Evolutionary conservation across 2,888 invertebrate genomes (phyloP).

Genomic region (Conomelus anceps): DNA sequence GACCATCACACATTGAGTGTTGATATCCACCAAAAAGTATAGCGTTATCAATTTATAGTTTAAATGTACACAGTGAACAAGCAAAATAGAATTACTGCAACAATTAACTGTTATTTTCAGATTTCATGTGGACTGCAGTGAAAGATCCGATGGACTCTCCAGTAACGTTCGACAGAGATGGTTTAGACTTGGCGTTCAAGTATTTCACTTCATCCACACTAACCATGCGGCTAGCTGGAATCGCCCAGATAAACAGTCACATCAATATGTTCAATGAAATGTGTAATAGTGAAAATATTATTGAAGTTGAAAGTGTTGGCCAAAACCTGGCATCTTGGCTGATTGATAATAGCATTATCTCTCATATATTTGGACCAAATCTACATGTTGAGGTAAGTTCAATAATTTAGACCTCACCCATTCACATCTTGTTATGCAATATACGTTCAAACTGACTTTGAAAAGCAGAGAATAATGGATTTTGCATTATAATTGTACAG

Average conservation of each 20-base stretch:
- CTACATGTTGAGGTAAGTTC: conserved; percentile 78
- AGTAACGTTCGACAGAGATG: conserved; percentile 80
- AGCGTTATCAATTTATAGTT: no score
- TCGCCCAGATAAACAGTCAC: conserved; percentile 90
- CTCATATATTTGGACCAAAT: conserved; percentile 95
- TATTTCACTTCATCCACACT: conserved; percentile 91
- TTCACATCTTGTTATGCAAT: no score
- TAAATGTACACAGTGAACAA: no score
- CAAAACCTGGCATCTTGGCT: conserved; percentile 84
- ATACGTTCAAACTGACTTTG: no score
- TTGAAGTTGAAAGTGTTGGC: conserved; percentile 78
- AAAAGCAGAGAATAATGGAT: no score
- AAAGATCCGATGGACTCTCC: conserved; percentile 86
- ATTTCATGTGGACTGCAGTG: conserved; percentile 93
- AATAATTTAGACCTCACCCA: not conserved
- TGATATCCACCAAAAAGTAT: conserved; percentile 9
- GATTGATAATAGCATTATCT: conserved; percentile 79
- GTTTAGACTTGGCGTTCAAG: conserved; percentile 87
- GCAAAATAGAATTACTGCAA: not conserved
- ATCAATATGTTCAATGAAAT: conserved; percentile 87
- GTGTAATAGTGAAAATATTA: conserved; percentile 78
- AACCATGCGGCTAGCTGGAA: conserved; percentile 88
- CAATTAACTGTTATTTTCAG: conserved; percentile 42
- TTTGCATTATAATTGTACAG: no score
- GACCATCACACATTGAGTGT: no score